Evolutionary conservation across 2,113 vertebrate species (phyloP).

Genomic region (Felis catus): DNA sequence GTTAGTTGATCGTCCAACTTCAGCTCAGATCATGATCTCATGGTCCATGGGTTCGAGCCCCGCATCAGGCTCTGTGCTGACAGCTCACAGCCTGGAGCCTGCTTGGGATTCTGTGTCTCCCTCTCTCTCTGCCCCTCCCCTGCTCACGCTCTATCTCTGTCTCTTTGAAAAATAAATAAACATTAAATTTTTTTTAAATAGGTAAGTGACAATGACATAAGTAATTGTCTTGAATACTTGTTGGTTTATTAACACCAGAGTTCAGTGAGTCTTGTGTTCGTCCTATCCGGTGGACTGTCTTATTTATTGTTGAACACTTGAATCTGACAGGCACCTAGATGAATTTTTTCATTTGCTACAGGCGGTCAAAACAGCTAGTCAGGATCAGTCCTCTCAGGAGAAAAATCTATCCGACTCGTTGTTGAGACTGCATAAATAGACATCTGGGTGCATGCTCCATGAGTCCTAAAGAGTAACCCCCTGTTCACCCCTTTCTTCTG

Average conservation of each 20-base stretch:
- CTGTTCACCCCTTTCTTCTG: not conserved
- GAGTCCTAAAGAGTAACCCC: not conserved
- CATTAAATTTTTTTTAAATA: not conserved
- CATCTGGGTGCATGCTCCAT: not conserved
- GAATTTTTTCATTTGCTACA: not conserved
- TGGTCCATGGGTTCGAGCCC: too few relatives aligned
- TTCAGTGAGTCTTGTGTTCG: not conserved
- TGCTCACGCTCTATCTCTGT: too few relatives aligned
- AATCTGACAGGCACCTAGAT: not conserved
- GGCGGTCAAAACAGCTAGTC: not conserved
- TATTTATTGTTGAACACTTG: not conserved
- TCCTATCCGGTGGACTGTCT: not conserved
- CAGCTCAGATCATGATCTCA: too few relatives aligned
- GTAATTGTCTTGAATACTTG: not conserved
- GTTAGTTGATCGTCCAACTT: too few relatives aligned
- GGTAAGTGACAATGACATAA: not conserved
- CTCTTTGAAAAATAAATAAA: too few relatives aligned
- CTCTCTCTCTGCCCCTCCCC: too few relatives aligned
- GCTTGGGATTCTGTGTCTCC: too few relatives aligned
- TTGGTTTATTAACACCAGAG: not conserved
- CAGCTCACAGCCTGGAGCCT: too few relatives aligned
- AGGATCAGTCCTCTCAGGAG: not conserved
- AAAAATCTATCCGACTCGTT: not conserved
- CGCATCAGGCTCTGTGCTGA: too few relatives aligned
- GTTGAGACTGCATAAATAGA: not conserved